Evolutionary conservation across 2,797 vertebrate species (phyloP).

Genomic region (Delichon dasypus): DNA sequence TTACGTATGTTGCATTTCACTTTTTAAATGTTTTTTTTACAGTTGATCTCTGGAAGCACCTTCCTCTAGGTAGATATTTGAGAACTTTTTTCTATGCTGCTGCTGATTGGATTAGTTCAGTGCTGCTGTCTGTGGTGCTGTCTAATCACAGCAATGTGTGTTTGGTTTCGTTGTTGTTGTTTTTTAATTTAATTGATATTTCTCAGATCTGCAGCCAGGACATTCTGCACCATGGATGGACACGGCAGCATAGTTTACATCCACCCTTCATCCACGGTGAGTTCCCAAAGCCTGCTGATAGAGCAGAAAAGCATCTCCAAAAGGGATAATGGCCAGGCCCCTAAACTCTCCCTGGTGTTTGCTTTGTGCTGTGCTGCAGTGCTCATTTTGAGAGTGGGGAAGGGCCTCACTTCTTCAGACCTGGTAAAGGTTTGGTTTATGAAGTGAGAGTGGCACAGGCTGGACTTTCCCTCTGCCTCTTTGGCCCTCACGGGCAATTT

Average conservation of each 20-base stretch:
- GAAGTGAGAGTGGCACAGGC: neutral
- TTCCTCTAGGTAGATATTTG: neutral
- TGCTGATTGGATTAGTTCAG: neutral
- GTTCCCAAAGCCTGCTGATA: constrained; percentile 11
- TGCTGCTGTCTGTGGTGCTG: neutral
- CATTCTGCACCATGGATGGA: constrained; percentile 98
- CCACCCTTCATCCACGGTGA: constrained; percentile 95
- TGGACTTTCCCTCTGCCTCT: neutral
- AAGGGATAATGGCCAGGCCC: neutral
- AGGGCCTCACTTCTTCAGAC: neutral
- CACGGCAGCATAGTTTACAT: constrained; percentile 92
- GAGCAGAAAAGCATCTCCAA: neutral
- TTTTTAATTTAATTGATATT: neutral
- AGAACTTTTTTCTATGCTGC: neutral
- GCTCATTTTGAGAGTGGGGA: neutral
- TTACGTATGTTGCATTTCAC: neutral
- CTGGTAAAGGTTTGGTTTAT: neutral
- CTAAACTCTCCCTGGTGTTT: neutral
- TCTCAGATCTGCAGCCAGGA: constrained; percentile 89
- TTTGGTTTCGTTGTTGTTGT: neutral
- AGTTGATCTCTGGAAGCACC: neutral
- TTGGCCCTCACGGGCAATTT: neutral
- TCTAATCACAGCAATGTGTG: neutral
- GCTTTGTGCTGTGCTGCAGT: neutral
- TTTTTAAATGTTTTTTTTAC: neutral